phyloP scores from a whole-genome alignment of 2,113 vertebrate species.

The Phylloscopus trochiloides region DNA sequence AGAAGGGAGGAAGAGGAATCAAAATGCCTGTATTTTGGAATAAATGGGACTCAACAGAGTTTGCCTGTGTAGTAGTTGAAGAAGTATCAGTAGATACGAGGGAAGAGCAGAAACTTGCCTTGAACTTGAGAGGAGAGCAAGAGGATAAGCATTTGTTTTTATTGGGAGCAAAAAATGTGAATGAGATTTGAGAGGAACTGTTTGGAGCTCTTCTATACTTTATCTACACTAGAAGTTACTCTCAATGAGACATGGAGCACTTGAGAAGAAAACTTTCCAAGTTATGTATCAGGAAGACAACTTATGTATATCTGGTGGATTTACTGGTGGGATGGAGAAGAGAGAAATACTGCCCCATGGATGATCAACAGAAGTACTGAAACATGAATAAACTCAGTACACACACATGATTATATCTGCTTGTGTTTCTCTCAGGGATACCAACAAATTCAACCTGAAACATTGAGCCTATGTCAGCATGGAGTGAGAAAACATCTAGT shows the following conservation, averaged over 20 bases:
- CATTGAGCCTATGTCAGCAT: background rate
- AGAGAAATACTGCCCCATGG: background rate
- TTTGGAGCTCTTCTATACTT: background rate
- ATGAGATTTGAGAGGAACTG: background rate
- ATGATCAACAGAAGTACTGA: background rate
- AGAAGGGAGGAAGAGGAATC: background rate
- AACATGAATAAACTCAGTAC: background rate
- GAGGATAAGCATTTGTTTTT: background rate
- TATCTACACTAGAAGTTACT: background rate
- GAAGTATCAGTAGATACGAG: background rate
- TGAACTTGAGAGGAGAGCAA: background rate
- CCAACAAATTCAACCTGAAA: background rate
- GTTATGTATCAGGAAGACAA: background rate
- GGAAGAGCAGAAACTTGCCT: background rate
- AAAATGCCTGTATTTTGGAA: background rate
- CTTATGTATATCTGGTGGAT: background rate
- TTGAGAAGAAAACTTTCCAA: background rate
- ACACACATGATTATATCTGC: background rate
- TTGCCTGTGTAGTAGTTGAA: background rate
- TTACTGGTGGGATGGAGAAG: background rate
- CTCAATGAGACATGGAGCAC: background rate
- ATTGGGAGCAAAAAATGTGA: background rate
- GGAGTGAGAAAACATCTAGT: background rate
- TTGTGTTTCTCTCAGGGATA: background rate
- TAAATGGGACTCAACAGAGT: background rate